Percentiles rank a stretch among this genome's conserved stretches.
phyloP scores from a whole-genome alignment of 2,797 vertebrate species.

The Paguma larvata region DNA sequence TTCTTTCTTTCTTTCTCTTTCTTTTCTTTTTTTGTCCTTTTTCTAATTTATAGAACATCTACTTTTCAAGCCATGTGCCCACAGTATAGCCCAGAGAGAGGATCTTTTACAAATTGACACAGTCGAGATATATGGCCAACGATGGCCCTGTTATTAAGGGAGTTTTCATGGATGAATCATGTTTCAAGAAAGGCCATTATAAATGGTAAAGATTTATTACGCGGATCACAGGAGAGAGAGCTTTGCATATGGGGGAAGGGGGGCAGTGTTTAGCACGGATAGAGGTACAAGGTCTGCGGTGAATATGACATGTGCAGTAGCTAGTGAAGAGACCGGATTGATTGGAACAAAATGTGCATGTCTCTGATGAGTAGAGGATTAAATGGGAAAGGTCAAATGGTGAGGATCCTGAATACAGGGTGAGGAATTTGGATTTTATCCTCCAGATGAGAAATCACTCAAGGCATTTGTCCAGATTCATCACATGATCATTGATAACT shows the following conservation, averaged over 20 bases:
- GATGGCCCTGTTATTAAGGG: background rate
- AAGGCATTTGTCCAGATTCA: conserved; percentile 61
- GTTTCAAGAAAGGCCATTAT: background rate
- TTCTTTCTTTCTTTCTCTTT: background rate
- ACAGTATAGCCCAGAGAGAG: background rate
- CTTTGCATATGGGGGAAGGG: background rate
- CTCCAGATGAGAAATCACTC: conserved; percentile 41
- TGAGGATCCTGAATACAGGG: background rate
- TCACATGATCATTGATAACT: conserved; percentile 28
- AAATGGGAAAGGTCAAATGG: background rate
- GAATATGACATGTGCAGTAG: background rate
- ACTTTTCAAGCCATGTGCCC: background rate
- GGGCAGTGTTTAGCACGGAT: background rate
- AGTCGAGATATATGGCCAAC: background rate
- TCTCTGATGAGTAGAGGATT: conserved; percentile 25
- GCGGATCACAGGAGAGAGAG: background rate
- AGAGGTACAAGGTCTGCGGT: background rate
- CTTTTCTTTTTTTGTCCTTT: background rate
- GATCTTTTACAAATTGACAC: background rate
- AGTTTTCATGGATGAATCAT: background rate
- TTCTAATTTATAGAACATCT: background rate
- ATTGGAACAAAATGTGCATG: conserved; percentile 29
- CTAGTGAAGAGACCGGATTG: conserved; percentile 7
- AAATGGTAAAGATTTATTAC: background rate
- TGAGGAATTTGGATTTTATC: conserved; percentile 62